Base-by-base conservation (phyloP, 2,888 invertebrate species). In the Leptopterna dolabrata region DNA sequence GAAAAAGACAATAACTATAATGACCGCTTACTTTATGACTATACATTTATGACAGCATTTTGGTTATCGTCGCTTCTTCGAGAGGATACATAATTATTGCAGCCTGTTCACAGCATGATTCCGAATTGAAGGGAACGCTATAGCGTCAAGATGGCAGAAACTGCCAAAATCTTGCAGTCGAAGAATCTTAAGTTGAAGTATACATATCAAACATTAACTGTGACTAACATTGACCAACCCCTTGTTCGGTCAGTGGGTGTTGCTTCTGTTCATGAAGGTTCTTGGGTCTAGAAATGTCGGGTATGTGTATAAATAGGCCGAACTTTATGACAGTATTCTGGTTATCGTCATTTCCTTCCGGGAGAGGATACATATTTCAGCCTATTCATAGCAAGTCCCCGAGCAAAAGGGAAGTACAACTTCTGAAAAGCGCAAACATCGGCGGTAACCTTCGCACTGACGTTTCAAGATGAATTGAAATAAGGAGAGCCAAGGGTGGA, bases 401-500 rank as follows among this genome's bases (percentile, higher is more conserved):
- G n/a, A n/a, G 9, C 19, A 24, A 63, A 24, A 24, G 47, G 24
- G 63, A 6, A 63, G 63, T 4, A 76, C 76, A 19, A 9, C 24
- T 45, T 43, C 45, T 78, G 78, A 45, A 78, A 43, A 14, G 45
- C 41, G n/a, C 24, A 43, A 45, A 81, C 81, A 81, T 51, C 55
- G 81, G 55, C 81, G n/a, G 81, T 81, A 81, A 81, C 78, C 78
- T 78, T 78, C 45, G n/a, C 78, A 41, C 27, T 73, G 78, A 27
- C 27, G 27, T 41, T 78, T 41, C 27, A 55, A 51, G 55, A 81
- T 29, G 81, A 81, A 81, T 81, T 16, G 81, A 30, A 81, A 81
- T 81, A 81, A 81, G 81, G 81, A 81, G 43, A 27, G 29, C 80
- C 51, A 24, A 47, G 27, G 45, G 55, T 47, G 51, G 55, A 81